phyloP scores from a whole-genome alignment of 1,140 invertebrate genomes.

The Cotesia typhae region DNA sequence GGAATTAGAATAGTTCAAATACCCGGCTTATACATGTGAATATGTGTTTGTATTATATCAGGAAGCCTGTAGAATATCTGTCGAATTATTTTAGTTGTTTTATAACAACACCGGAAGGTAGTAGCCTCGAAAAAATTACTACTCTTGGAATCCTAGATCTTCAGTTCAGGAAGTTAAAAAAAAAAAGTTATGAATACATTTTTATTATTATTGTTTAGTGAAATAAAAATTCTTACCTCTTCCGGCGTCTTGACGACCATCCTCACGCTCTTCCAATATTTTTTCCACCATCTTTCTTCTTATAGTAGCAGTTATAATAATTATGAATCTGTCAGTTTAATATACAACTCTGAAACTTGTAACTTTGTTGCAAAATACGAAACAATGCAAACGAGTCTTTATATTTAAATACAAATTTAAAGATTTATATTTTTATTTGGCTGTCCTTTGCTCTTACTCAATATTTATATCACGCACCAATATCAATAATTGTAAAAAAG shows the following conservation, averaged over 20 bases:
- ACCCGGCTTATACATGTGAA: too few species aligned
- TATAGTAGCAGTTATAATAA: not conserved
- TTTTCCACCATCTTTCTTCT: slow-evolving; percentile 61
- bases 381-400: not conserved
- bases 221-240: slow-evolving; percentile 50
- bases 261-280: slow-evolving; percentile 59
- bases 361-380: not conserved
- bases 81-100: too few species aligned
- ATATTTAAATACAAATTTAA: slow-evolving; percentile 15
- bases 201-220: not conserved
- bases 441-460: slow-evolving; percentile 15
- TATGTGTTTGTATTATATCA: too few species aligned
- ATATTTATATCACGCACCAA: slow-evolving; percentile 41
- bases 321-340: not conserved
- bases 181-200: not conserved
- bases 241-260: slow-evolving; percentile 50
- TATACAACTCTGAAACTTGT: slow-evolving; percentile 1
- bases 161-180: slow-evolving; percentile 2
- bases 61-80: too few species aligned
- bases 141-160: too few species aligned
- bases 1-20: too few species aligned
- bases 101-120: too few species aligned
- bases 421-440: slow-evolving; percentile 11
- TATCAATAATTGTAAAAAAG: slow-evolving; percentile 64
- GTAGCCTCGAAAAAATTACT: too few species aligned